Percentiles rank a stretch among this genome's conserved stretches.
Evolutionary conservation across 2,113 vertebrate species (phyloP).

Genomic region (Ageneiosus marmoratus): DNA sequence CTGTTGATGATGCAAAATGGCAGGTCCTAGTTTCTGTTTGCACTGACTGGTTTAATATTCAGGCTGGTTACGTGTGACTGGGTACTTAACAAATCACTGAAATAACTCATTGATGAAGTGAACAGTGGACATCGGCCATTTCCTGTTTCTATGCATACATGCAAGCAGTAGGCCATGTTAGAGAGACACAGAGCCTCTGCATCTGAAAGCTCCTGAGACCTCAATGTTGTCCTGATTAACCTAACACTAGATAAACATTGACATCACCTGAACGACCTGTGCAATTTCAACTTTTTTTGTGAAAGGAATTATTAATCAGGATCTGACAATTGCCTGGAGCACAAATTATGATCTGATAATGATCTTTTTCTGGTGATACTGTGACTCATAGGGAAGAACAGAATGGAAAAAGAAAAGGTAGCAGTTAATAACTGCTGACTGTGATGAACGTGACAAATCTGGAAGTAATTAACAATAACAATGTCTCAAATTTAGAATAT

Average conservation of each 20-base stretch:
- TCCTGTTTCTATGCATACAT: not conserved
- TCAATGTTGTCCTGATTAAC: slow-evolving; percentile 55
- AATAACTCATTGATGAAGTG: not conserved
- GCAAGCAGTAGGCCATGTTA: not conserved
- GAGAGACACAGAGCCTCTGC: not conserved
- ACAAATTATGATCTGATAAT: not conserved
- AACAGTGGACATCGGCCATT: not conserved
- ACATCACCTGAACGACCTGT: not conserved
- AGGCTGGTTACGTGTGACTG: not conserved
- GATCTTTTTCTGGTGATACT: not conserved
- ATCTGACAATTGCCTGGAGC: not conserved
- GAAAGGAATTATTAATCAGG: not conserved
- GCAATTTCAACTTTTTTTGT: slow-evolving; percentile 39
- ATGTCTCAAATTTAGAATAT: not conserved
- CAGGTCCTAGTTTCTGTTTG: not conserved
- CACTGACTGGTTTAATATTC: not conserved
- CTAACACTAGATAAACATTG: slow-evolving; percentile 46
- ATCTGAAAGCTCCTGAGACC: slow-evolving; percentile 27
- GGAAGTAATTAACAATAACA: not conserved
- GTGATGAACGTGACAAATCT: not conserved
- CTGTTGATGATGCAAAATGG: not conserved
- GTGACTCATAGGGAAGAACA: not conserved
- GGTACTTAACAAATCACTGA: slow-evolving; percentile 20
- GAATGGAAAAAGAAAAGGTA: not conserved
- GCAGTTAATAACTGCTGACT: not conserved